A percentile compares a stretch with the other conserved stretches of the same genome.
Conservation (phyloP, 64 coral and sea anemone genomes). For the Dendrophyllia cribrosa region DNA sequence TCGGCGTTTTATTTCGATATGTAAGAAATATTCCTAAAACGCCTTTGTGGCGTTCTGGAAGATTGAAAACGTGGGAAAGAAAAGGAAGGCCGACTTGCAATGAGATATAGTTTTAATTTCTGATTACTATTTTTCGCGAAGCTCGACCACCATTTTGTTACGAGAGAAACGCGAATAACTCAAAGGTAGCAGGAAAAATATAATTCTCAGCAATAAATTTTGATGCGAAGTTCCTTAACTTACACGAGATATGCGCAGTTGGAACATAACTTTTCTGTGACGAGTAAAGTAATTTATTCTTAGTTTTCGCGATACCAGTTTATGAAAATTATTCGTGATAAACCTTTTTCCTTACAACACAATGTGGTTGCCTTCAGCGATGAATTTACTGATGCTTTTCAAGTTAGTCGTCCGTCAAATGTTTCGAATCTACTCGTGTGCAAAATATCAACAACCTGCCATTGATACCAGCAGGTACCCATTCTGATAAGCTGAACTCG, state of each 20-base stretch:
- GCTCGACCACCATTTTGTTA: no score
- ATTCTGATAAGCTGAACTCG: neutral
- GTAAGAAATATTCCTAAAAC: neutral
- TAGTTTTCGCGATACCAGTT: neutral
- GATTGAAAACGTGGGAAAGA: no score
- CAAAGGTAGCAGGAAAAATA: no score
- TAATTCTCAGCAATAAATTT: no score
- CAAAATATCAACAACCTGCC: slow-evolving; percentile 49
- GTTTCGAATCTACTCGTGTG: neutral
- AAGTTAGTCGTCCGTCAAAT: neutral
- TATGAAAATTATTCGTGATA: neutral
- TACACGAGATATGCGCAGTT: no score
- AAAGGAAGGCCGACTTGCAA: no score
- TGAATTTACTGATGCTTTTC: neutral
- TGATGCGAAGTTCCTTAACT: no score
- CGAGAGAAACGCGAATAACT: no score
- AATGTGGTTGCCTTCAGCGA: neutral
- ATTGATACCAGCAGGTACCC: slow-evolving; percentile 35
- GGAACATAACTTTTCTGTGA: no score
- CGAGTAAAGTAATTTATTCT: neutral
- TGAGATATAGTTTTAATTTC: no score
- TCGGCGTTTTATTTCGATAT: neutral
- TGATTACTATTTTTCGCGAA: no score
- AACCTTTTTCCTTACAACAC: neutral
- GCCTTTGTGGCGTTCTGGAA: neutral